Percentiles rank a stretch among this genome's conserved stretches.
phyloP scores from a whole-genome alignment of 2,797 vertebrate species.

The Enteromius paludinosus region DNA sequence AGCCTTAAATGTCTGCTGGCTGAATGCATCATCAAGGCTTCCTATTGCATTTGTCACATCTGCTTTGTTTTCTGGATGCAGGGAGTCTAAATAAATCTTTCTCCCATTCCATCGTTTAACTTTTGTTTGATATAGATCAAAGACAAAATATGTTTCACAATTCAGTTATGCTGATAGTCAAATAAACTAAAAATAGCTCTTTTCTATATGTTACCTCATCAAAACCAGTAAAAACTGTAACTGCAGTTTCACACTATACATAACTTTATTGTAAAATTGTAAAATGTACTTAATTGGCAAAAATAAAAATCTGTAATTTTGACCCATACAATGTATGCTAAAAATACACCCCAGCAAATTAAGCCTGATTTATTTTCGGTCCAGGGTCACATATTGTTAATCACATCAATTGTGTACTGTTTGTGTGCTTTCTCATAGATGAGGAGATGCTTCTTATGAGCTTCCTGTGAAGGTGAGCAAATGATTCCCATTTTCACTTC shows the following conservation, averaged over 20 bases:
- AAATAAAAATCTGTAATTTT: too few relatives aligned
- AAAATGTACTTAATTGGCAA: too few relatives aligned
- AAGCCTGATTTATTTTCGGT: too few relatives aligned
- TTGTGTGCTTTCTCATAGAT: neutral
- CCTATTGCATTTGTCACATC: conserved; percentile 10
- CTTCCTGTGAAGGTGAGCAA: neutral
- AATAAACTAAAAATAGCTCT: neutral
- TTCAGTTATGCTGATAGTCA: neutral
- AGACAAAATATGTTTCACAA: neutral
- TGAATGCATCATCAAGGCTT: conserved; percentile 11
- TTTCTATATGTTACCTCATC: neutral
- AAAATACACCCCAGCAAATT: too few relatives aligned
- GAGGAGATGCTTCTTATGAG: neutral
- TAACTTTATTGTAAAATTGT: neutral
- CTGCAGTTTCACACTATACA: neutral
- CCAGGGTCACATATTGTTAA: neutral
- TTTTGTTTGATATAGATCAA: conserved; percentile 1
- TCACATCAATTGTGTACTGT: neutral
- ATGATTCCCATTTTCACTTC: neutral
- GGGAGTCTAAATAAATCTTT: neutral
- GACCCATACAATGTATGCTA: too few relatives aligned
- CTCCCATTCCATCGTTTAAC: neutral
- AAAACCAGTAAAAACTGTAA: neutral
- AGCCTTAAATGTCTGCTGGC: conserved; percentile 18
- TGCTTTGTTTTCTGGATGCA: conserved; percentile 2